These are phyloP conservation scores for Pherbina coryleti DNA, from an alignment of 2,888 invertebrate species.

Conservation along the genomic window DNA sequence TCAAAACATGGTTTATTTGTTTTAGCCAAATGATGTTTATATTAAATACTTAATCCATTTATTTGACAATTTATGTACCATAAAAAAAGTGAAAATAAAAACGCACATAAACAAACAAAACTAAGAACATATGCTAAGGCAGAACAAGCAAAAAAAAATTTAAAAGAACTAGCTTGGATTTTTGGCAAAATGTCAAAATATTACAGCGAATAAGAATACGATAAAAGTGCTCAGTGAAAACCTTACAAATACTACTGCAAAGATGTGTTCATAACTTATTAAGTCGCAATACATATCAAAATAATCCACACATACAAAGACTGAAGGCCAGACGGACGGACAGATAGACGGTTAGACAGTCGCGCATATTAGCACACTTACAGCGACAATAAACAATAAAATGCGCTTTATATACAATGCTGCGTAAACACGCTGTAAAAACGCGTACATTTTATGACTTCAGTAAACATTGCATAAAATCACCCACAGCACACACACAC, in stretches of 20 bases:
- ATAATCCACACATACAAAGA: background rate
- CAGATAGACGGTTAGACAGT: no score
- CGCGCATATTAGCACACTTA: background rate
- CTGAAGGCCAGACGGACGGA: background rate
- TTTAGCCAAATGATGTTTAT: no score
- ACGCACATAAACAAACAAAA: background rate
- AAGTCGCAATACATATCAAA: background rate
- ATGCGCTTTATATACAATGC: background rate
- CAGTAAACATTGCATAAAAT: background rate
- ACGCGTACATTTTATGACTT: background rate
- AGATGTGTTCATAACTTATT: no score
- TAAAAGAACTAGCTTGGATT: background rate
- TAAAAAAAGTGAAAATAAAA: background rate
- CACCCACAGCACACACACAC: no score
- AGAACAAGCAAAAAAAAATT: background rate
- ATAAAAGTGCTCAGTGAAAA: background rate
- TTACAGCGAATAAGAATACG: background rate
- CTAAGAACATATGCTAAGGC: no score
- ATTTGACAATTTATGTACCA: background rate
- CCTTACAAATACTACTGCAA: no score
- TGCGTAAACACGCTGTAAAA: conserved; percentile 1
- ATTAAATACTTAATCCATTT: background rate
- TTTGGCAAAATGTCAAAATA: background rate
- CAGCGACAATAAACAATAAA: background rate
- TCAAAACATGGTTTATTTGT: no score